Base-by-base conservation (phyloP, 2,797 vertebrate genomes). In the Crocidura indochinensis region DNA sequence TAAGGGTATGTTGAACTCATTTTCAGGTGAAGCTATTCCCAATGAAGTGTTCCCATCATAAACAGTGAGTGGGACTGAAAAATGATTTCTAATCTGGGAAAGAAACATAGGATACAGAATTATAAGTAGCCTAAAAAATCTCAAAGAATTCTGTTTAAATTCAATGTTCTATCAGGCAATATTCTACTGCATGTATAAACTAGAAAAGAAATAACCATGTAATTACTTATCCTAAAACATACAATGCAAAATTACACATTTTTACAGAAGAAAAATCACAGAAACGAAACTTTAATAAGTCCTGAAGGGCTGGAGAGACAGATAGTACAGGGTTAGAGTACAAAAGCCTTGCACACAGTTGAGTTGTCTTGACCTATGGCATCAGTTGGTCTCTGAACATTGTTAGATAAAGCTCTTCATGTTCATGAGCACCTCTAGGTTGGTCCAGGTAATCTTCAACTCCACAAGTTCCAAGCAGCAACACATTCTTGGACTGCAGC, bases 1-100 rank as follows among this genome's bases (percentile, higher is more conserved):
- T 96, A 99, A 97, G 15, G 99, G 99, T 74, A 99, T 98, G 96
- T 98, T 99, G 97, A 99, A 99, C 96, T 99, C 99, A 95, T 98
- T 98, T 68, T 96, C 98, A 76, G 99, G 98, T 51, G 96, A 97
- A 92, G 99, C 98, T 77, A 91, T 98, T 83, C 99, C 99, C 96
- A 99, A 97, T 96, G 97, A 98, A 10, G 92, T 98, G 79, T 98
- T 97, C 76, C 98, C 98, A 96, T 99, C 99, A 97, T 98, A 99
- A 95, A 99, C 96, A 97, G 96, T 98, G 94, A 99, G 98, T 0
- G 99, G 98, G 93, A 99, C 97, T 82, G 98, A 98, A 97, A 99
- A 99, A 97, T 99, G 99, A 98, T 99, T 99, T 97, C 98, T 96
- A 91, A 97, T 91, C 95, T 97, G 62, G n/a, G 6, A 79, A 94